phyloP scores from a whole-genome alignment of 2,888 invertebrate species.

The Agrochola circellaris region DNA sequence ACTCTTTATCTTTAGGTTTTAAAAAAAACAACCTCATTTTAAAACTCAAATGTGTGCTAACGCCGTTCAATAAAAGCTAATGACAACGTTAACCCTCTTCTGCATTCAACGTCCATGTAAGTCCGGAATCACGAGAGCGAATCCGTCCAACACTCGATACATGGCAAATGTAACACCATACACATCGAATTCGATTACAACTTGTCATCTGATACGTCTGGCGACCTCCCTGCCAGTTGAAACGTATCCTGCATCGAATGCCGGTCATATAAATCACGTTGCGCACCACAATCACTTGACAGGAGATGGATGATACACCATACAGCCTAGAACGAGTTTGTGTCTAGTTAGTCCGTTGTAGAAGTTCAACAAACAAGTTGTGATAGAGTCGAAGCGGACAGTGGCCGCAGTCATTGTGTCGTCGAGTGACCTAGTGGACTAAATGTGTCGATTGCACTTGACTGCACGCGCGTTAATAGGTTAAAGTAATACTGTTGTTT shows the following conservation, averaged over 20 bases:
- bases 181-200: conserved; percentile 58
- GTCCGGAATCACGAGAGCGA: conserved; percentile 51
- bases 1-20: neutral
- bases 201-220: conserved; percentile 58
- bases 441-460: conserved; percentile 67
- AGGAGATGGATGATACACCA: conserved; percentile 70
- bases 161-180: conserved; percentile 59
- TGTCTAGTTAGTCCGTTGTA: conserved; percentile 45
- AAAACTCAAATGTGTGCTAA: conserved; percentile 39
- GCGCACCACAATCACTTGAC: conserved; percentile 68
- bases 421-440: conserved; percentile 73
- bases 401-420: conserved; percentile 67
- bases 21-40: conserved; percentile 41
- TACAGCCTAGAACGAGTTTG: conserved; percentile 61
- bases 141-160: conserved; percentile 52
- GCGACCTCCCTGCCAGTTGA: conserved; percentile 56
- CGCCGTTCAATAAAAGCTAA: conserved; percentile 48
- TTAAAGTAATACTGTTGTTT: conserved; percentile 47
- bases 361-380: conserved; percentile 62
- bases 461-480: conserved; percentile 62
- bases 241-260: conserved; percentile 67
- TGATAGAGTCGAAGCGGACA: conserved; percentile 63
- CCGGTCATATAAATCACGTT: conserved; percentile 69
- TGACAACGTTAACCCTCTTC: conserved; percentile 56
- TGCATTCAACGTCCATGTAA: conserved; percentile 31